Percentiles rank a stretch among this genome's conserved stretches.
Conservation (phyloP, 1,140 invertebrate genomes). For the Periplaneta americana region DNA sequence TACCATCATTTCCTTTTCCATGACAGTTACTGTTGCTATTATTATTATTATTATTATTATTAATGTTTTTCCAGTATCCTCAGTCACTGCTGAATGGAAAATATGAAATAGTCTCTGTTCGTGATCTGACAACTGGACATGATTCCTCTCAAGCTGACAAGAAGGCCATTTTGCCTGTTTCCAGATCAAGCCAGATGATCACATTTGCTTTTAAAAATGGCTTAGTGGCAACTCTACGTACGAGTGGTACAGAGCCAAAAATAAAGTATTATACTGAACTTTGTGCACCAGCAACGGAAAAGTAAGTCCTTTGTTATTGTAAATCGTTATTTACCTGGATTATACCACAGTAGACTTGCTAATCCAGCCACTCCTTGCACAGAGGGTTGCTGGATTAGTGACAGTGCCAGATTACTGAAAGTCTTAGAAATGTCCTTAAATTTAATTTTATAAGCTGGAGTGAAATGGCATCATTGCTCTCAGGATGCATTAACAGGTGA, state of each 20-base stretch:
- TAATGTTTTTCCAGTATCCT: constrained; percentile 63
- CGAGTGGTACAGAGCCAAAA: constrained; percentile 98
- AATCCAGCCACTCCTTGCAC: too few species aligned
- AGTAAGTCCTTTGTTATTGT: too few species aligned
- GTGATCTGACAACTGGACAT: constrained; percentile 87
- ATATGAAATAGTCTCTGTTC: constrained; percentile 65
- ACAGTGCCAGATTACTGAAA: too few species aligned
- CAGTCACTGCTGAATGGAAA: constrained; percentile 57
- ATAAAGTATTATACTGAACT: constrained; percentile 97
- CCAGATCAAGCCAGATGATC: constrained; percentile 85
- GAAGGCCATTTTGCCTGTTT: constrained; percentile 70
- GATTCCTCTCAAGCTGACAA: constrained; percentile 69
- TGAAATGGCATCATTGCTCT: too few species aligned
- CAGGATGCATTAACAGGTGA: too few species aligned
- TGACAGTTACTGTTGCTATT: neutral
- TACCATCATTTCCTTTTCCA: too few species aligned
- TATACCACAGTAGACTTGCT: too few species aligned
- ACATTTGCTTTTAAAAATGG: constrained; percentile 90
- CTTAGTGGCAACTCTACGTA: constrained; percentile 80
- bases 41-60: neutral
- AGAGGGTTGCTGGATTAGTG: too few species aligned
- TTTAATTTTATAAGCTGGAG: too few species aligned
- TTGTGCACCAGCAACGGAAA: constrained; percentile 57
- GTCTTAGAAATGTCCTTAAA: too few species aligned
- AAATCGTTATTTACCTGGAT: too few species aligned